These are phyloP conservation scores for Drosophila greeni DNA, from an alignment of 2,888 invertebrate species.

Conservation along the genomic window DNA sequence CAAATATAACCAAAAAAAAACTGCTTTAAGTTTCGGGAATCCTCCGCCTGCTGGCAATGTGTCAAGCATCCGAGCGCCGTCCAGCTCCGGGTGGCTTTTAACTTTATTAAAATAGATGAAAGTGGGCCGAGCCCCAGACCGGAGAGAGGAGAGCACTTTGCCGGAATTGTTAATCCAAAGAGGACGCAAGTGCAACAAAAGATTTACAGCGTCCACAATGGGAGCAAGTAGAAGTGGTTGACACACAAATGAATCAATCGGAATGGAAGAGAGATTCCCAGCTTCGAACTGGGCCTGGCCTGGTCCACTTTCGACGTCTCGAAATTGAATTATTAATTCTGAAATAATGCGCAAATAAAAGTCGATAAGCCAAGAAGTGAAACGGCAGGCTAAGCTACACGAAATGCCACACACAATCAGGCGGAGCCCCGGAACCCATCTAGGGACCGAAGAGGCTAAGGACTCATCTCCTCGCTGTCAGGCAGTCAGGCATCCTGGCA, in stretches of 20 bases:
- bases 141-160: slow-evolving; percentile 26
- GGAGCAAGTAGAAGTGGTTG: slow-evolving; percentile 23
- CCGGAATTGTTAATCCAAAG: slow-evolving; percentile 40
- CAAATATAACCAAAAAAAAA: slow-evolving; percentile 34
- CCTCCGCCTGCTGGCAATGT: slow-evolving; percentile 40
- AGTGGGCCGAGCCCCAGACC: slow-evolving; percentile 21
- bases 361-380: slow-evolving; percentile 50
- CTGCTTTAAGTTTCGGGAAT: slow-evolving; percentile 51
- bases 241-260: slow-evolving; percentile 48
- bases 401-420: slow-evolving; percentile 17
- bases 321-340: slow-evolving; percentile 54
- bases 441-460: slow-evolving; percentile 6
- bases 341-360: slow-evolving; percentile 43
- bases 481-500: slow-evolving; percentile 25
- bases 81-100: slow-evolving; percentile 59
- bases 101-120: slow-evolving; percentile 62
- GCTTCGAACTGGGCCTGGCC: slow-evolving; percentile 16
- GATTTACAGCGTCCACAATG: slow-evolving; percentile 40
- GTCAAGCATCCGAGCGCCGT: slow-evolving; percentile 43
- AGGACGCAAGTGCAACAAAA: slow-evolving; percentile 41
- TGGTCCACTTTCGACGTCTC: slow-evolving; percentile 34
- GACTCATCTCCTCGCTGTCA: slow-evolving; percentile 18
- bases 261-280: slow-evolving; percentile 26
- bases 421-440: slow-evolving; percentile 11
- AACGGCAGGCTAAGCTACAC: slow-evolving; percentile 46